These are phyloP conservation scores for Hyphantria cunea DNA, from an alignment of 1,140 invertebrate genomes.

Conservation along the genomic window DNA sequence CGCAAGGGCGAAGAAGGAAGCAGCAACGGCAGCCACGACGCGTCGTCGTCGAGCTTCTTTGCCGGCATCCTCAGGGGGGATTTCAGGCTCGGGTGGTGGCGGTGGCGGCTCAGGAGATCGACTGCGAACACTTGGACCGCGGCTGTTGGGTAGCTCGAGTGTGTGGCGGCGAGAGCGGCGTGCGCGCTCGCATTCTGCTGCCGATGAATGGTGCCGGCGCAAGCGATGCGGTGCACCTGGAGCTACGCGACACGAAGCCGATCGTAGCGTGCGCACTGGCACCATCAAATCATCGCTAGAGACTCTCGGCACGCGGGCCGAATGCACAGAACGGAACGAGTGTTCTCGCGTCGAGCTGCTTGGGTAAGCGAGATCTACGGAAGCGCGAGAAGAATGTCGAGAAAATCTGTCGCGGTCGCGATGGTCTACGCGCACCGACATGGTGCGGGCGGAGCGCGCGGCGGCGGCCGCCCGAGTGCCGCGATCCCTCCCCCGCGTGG, in stretches of 20 bases:
- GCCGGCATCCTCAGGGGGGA: slow-evolving; percentile 57
- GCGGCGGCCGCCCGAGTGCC: slow-evolving; percentile 71
- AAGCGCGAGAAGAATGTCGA: slow-evolving; percentile 74
- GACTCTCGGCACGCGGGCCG: slow-evolving; percentile 66
- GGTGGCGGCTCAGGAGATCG: slow-evolving; percentile 65
- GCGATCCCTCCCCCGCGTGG: slow-evolving; percentile 51
- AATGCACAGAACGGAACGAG: slow-evolving; percentile 71
- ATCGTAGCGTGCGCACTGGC: slow-evolving; percentile 71
- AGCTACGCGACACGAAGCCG: slow-evolving; percentile 68
- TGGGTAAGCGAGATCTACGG: slow-evolving; percentile 69
- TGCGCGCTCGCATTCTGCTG: slow-evolving; percentile 73
- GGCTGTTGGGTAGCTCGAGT: slow-evolving; percentile 64
- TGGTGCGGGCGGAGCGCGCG: slow-evolving; percentile 69
- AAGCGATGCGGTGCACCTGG: slow-evolving; percentile 70
- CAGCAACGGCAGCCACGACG: slow-evolving; percentile 85
- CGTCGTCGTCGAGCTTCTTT: slow-evolving; percentile 84
- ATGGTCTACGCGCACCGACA: slow-evolving; percentile 70
- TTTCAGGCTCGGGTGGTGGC: slow-evolving; percentile 60
- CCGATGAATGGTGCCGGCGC: slow-evolving; percentile 70
- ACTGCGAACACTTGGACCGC: slow-evolving; percentile 69
- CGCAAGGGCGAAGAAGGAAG: slow-evolving; percentile 86
- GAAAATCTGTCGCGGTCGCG: slow-evolving; percentile 73
- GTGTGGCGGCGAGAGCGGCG: slow-evolving; percentile 69
- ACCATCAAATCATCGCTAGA: slow-evolving; percentile 75
- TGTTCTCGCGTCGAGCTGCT: slow-evolving; percentile 68